These are phyloP conservation scores for Montipora efflorescens DNA, from an alignment of 64 coral and sea anemone genomes.

Conservation along the genomic window DNA sequence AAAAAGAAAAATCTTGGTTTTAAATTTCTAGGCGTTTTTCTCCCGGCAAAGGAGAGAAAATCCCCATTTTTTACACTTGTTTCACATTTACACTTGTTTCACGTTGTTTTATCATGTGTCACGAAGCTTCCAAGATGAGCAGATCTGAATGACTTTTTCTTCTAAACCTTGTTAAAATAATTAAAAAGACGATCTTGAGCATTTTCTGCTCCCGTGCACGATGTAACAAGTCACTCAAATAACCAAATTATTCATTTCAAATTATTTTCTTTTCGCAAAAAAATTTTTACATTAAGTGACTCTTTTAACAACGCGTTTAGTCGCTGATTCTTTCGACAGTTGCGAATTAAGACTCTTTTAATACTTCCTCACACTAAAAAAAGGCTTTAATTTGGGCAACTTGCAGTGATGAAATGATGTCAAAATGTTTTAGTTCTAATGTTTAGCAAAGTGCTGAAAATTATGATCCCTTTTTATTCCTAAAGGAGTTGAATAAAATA, in stretches of 20 bases:
- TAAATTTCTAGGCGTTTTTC: neutral
- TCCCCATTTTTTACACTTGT: no score
- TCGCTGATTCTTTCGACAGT: neutral
- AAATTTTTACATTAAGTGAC: neutral
- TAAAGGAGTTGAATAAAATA: neutral
- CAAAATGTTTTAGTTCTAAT: conserved; percentile 2
- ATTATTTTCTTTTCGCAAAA: neutral
- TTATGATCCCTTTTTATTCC: neutral
- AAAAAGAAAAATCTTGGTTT: neutral
- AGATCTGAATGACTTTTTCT: neutral
- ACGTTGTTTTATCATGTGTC: neutral
- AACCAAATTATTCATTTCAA: neutral
- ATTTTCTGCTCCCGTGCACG: neutral
- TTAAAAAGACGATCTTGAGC: neutral
- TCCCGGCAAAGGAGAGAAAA: no score
- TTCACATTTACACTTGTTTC: neutral
- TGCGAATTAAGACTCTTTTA: conserved; percentile 33
- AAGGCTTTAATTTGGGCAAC: neutral
- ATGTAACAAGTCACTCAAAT: conserved; percentile 6
- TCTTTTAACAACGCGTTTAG: neutral
- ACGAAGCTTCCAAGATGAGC: neutral
- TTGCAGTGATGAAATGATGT: neutral
- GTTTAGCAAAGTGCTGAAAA: conserved; percentile 11
- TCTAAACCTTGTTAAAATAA: neutral
- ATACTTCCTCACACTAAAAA: neutral